Evolutionary conservation across 2,113 vertebrate genomes (phyloP).

Genomic region (Ailuropoda melanoleuca): DNA sequence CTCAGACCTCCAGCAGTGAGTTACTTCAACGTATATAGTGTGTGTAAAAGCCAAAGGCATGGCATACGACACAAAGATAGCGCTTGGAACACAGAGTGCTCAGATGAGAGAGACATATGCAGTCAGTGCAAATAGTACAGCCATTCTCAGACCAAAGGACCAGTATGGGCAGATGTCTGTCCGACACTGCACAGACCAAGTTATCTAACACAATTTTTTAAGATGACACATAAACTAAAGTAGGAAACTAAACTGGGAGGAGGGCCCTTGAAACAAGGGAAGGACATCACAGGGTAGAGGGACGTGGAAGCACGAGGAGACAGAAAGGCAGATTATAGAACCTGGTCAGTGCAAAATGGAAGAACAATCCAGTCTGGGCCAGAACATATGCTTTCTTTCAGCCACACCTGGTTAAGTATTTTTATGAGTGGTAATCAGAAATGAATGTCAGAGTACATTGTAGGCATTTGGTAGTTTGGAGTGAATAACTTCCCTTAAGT

Average conservation of each 20-base stretch:
- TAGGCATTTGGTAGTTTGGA: neutral
- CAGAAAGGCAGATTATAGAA: neutral
- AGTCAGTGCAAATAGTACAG: too few relatives aligned
- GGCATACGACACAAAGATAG: neutral
- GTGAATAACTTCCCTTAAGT: neutral
- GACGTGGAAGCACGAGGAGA: neutral
- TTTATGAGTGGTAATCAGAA: neutral
- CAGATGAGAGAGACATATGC: neutral
- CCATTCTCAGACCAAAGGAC: neutral
- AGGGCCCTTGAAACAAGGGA: neutral
- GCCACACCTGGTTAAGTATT: neutral
- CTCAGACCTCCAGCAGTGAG: neutral
- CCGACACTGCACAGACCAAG: neutral
- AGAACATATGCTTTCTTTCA: neutral
- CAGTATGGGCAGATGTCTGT: neutral
- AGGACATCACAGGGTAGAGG: fast-evolving
- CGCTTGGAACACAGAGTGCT: neutral
- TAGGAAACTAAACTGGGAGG: neutral
- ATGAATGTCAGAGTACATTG: neutral
- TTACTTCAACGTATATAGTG: too few relatives aligned
- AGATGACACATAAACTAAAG: neutral
- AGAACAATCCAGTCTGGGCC: neutral
- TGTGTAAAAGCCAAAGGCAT: neutral
- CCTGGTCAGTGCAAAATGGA: neutral
- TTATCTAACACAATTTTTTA: neutral